Evolutionary conservation across 2,888 invertebrate genomes (phyloP), one percentile per base, ranked within the genome.

Genomic region (Lasioglossum figueresi): DNA sequence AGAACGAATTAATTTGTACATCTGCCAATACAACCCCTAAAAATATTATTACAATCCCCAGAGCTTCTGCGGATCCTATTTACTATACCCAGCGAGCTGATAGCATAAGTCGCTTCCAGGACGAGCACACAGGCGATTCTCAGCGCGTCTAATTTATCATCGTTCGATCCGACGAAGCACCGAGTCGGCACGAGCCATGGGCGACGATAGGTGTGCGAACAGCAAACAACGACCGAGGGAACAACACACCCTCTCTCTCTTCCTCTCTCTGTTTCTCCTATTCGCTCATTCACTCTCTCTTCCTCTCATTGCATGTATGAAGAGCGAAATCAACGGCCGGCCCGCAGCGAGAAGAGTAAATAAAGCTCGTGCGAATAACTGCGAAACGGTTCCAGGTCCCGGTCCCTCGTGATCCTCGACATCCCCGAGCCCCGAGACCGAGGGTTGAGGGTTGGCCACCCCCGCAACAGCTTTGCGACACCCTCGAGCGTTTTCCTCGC

Each of bases 401-500:
- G 23, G 45, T 48, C 40, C 59, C 43, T 45, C 45, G 68, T 16
- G 56, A 4, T 27, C 45, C 16, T 14, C 31, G 45, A 37, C n/a
- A 19, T 23, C 63, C 31, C 31, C 63, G 59, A 63, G 27, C 27
- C 48, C 48, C 19, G 48, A 23, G 48, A 52, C 63, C 16, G 34
- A n/a, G 63, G 56, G 63, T 27, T 31, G 56, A 48, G 79, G 59
- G 45, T 68, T 14, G 27, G 34, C 68, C 23, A 40, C 52, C 45
- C 63, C 45, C 52, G 45, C 45, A 31, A 34, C 72, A 74, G 77
- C 78, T 86, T 83, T 84, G 79, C 80, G 72, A 76, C 74, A 84
- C 80, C 85, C 77, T 52, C 74, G 80, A 80, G 84, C 74, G 74
- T 70, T 84, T 75, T 80, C 79, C 76, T 56, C 68, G 72, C 16